Base-by-base conservation (phyloP, 2,797 vertebrate genomes). In the Carapus acus region DNA sequence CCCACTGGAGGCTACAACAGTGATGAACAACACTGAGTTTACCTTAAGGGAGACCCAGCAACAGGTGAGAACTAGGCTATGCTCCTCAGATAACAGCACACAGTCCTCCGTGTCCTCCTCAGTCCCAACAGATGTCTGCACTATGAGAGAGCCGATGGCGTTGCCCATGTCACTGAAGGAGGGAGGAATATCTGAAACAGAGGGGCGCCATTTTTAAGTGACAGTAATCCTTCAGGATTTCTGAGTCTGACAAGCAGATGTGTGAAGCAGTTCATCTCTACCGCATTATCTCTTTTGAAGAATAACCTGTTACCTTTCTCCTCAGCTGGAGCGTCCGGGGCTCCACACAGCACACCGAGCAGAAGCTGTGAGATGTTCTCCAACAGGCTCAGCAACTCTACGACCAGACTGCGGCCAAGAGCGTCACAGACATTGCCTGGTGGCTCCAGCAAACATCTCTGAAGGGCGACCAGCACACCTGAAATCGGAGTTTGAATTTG, bases 11-110 rank as follows among this genome's bases (percentile, higher is more conserved):
- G n/a, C n/a, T n/a, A 15, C 34, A 36, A 36, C n/a, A 36, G 34
- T n/a, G 34, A 3, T 7, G 4, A 36, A n/a, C 18, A 20, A 23
- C 23, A 17, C 8, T n/a, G n/a, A n/a, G 7, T 16, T 51, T 69
- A 95, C 93, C 90, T 94, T 94, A 54, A 96, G 88, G 0, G 93
- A 92, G 27, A 96, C 92, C 94, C 94, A 96, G 83, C 92, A 96
- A 78, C 91, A 93, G 2, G 93, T 95, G 72, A 96, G 86, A 38
- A 96, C 81, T 36, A 94, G 86, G 67, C 83, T 88, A 77, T 95
- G 92, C 13, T 94, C 92, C 47, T 94, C 91, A 0, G 94, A 90
- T 4, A 96, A 80, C 54, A 96, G 82, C 38, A 93, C 48, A 1
- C 85, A 80, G 21, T 91, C 88, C 1, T 90, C 87, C 43, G 64